These are phyloP conservation scores for Antheraea pernyi DNA, from an alignment of 1,140 invertebrate species.

Conservation along the genomic window DNA sequence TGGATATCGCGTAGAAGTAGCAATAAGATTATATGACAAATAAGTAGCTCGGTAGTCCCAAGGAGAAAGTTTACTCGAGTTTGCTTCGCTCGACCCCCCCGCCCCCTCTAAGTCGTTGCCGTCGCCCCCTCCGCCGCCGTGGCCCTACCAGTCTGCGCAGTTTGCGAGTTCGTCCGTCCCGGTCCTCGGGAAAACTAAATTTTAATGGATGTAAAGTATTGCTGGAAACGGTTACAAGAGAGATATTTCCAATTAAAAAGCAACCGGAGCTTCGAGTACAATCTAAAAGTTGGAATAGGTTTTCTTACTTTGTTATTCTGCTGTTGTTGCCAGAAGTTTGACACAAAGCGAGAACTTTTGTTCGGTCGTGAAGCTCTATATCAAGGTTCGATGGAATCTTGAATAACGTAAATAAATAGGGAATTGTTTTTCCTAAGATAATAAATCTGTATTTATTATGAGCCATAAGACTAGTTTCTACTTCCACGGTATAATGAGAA, in stretches of 20 bases:
- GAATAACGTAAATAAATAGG: not conserved
- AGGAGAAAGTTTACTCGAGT: slow-evolving; percentile 42
- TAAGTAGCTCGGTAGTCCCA: slow-evolving; percentile 43
- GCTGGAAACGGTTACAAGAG: slow-evolving; percentile 21
- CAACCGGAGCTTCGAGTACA: not conserved
- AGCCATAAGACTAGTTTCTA: too few relatives aligned
- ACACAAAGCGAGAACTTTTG: not conserved
- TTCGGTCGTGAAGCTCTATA: not conserved
- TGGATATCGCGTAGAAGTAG: slow-evolving; percentile 12
- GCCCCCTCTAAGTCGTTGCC: not conserved
- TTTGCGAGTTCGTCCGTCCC: slow-evolving; percentile 31
- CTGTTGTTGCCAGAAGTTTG: not conserved
- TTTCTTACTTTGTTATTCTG: not conserved
- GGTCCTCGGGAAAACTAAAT: slow-evolving; percentile 25
- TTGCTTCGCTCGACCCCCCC: slow-evolving; percentile 24
- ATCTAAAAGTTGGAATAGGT: slow-evolving; percentile 1
- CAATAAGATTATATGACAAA: slow-evolving; percentile 43
- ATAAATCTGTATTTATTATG: too few relatives aligned
- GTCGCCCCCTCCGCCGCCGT: not conserved
- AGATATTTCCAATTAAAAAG: slow-evolving; percentile 3
- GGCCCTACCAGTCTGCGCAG: slow-evolving; percentile 34
- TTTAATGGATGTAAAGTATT: slow-evolving; percentile 17
- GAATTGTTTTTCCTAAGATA: too few relatives aligned
- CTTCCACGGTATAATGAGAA: too few relatives aligned
- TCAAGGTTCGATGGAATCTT: not conserved